Evolutionary conservation across 92 coral and sea anemone genomes (phyloP), one percentile per base, ranked within the genome.

Genomic region (Phenganax stokvisi): DNA sequence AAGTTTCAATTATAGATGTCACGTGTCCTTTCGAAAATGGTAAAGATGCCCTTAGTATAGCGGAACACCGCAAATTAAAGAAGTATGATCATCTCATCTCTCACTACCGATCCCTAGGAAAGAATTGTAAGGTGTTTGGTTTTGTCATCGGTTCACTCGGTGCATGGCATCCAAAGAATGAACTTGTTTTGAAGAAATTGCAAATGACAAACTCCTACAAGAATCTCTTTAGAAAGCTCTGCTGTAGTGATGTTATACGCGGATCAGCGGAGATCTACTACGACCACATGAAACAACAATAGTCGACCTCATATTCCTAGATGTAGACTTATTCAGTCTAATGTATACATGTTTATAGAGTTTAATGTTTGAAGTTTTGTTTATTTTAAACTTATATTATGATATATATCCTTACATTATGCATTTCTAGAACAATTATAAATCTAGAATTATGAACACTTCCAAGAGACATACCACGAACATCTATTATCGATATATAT

Each of bases 21-120:
- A 51, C 59, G 37, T 53, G 60, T 54, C 78, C 78, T 2, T 73
- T 73, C 8, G 78, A 73, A 12, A 73, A 73, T n/a, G 78, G 78
- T 51, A 9, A 20, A 6, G 70, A 64, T 64, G 70, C 70, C 2
- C 12, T 64, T 3, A 44, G 12, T 12, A 7, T 44, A n/a, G 78
- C 60, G 1, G 78, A 73, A 12, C 29, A 54, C 2, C 53, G 28
- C 8, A 73, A 71, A 27, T 11, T 73, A 25, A 0, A 6, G 1
- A 73, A 73, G n/a, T 73, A 73, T 12, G 3, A 53, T 51, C 57
- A 51, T 60, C 60, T 73, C 78, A 8, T 52, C 1, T 31, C 12
- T 27, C 47, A 37, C 54, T 73, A 58, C 12, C 6, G 0, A 10
- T 10, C 47, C 47, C 3, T 37, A 37, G 47, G 47, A 5, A 51